Base-by-base conservation (phyloP, 1,140 invertebrate genomes). In the Camponotus floridanus region DNA sequence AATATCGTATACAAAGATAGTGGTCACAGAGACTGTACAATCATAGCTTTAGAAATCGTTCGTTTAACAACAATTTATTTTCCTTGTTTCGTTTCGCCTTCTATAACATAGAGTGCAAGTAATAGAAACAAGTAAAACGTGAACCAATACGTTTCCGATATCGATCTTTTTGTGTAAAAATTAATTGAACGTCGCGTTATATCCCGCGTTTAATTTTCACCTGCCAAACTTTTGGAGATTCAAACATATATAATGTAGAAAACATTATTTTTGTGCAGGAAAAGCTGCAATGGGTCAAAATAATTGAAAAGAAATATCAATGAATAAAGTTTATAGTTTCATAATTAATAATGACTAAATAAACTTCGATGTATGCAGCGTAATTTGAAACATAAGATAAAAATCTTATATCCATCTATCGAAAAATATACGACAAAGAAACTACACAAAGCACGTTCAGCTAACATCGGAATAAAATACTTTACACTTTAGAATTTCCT, bases 141-240 rank as follows among this genome's bases (percentile, higher is more conserved):
- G 48, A 80, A 71, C 57, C 39, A 26, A 81, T 81, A 45, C 39
- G 13, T 83, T 83, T 74, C 39, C 26, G 31, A 74, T 74, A 73
- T 73, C 68, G 62, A 45, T 11, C 1, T 21, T 36, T 36, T 74
- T 39, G 36, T 18, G 55, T 15, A 13, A 5, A 83, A 83, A 83
- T 73, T 83, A 73, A 73, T 83, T 61, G 31, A 83, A 70, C 21
- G 76, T 21, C 64, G 15, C 36, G 13, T 68, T 33, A 55, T 57
- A 57, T 42, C n/a, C 7, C n/a, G 33, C 7, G 2, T 65, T 57
- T 68, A 57, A 55, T 36, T 70, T 57, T 21, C 3, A 26, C 6
- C 2, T 45, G 26, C 15, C 26, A 64, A 64, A 31, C 64, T 78
- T 65, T 65, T 65, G 61, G 13, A 64, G n/a, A 18, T 1, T 8